Base-by-base conservation (phyloP, 1,140 invertebrate species). In the Bombus balteatus region DNA sequence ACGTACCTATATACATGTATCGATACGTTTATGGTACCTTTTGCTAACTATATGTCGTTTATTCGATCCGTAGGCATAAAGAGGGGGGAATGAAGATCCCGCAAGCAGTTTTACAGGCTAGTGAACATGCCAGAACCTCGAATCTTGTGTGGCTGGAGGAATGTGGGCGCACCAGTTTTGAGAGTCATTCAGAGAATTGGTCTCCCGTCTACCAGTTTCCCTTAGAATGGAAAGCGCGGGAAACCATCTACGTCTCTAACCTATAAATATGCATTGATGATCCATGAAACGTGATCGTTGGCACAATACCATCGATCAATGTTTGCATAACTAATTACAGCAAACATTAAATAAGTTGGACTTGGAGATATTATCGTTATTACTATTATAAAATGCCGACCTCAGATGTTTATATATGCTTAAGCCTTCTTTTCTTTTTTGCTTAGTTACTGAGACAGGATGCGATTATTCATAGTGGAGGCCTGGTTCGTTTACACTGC, bases 141-240 rank as follows among this genome's bases (percentile, higher is more conserved):
- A 79, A 59, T 80, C 76, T 86, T 74, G 78, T 71, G 77, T 86
- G 75, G n/a, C 73, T 12, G 32, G n/a, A 89, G 81, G 91, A 92
- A 93, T 93, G 91, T 92, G 91, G 91, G 92, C 90, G 89, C 89
- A 92, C 90, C 90, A 92, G 89, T 93, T 93, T 92, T 77, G 81
- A 91, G 89, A 92, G 81, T 91, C 91, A 91, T 93, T 92, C 83
- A 92, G 77, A 83, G 81, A 90, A 87, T 79, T 78, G 81, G 79
- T 77, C 87, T 68, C 39, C 80, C 84, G 85, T 89, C 88, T 92
- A 87, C 87, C 85, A 86, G 91, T 90, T 83, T 78, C 81, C 80
- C 75, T 70, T 71, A 43, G 59, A 68, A 80, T 25, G 41, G 47
- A 59, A 81, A 65, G 9, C n/a, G 66, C 80, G 73, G 34, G 68